phyloP scores from a whole-genome alignment of 2,113 vertebrate species.

The Gnathonemus longibarbis region DNA sequence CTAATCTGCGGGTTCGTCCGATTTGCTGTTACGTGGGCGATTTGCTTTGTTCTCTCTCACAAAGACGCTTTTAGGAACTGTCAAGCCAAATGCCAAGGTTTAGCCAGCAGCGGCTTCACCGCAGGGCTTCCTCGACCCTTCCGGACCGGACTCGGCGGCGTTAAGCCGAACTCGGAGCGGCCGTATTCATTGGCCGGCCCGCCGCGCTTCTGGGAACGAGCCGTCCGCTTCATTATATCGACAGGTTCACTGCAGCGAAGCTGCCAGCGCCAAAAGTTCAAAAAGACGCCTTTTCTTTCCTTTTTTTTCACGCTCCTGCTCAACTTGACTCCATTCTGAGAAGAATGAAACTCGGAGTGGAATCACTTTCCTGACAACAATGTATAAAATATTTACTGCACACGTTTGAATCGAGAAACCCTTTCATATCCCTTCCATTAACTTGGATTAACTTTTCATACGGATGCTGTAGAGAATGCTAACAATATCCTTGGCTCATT shows the following conservation, averaged over 20 bases:
- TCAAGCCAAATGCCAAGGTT: conserved; percentile 58
- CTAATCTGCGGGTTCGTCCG: conserved; percentile 55
- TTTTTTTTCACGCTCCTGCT: conserved; percentile 42
- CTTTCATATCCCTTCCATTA: conserved; percentile 99
- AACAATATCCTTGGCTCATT: conserved; percentile 99
- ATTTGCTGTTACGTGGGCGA: conserved; percentile 52
- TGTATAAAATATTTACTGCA: conserved; percentile 97
- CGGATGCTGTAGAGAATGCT: conserved; percentile 95
- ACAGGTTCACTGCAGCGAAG: conserved; percentile 90
- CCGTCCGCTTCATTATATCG: conserved; percentile 89
- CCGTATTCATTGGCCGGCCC: conserved; percentile 72
- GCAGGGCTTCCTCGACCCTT: conserved; percentile 21
- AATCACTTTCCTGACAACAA: conserved; percentile 99
- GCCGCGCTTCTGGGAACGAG: conserved; percentile 71
- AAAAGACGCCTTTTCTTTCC: conserved; percentile 72
- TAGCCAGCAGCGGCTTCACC: conserved; percentile 42
- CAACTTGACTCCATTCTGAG: conserved; percentile 73
- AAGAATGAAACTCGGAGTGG: conserved; percentile 91
- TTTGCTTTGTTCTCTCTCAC: conserved; percentile 62
- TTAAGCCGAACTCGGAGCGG: conserved; percentile 59
- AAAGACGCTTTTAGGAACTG: conserved; percentile 70
- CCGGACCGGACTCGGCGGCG: conserved; percentile 46
- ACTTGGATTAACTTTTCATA: conserved; percentile 99
- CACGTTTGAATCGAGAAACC: conserved; percentile 99
- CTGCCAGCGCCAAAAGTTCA: conserved; percentile 87